Base-by-base conservation (phyloP, 1,140 invertebrate genomes). In the Plodia interpunctella region DNA sequence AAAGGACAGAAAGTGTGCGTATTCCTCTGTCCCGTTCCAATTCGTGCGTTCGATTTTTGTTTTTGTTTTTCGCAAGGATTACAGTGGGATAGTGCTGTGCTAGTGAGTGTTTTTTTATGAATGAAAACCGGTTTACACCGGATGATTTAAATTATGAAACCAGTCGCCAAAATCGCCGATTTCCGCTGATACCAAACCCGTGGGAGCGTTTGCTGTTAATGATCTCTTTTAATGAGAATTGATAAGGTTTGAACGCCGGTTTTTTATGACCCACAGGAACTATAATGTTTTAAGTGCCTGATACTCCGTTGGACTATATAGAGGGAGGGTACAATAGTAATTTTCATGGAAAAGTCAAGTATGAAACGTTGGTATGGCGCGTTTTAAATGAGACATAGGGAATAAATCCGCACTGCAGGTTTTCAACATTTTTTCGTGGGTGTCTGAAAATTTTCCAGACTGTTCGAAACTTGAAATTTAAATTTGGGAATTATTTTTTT, bases 21-120 rank as follows among this genome's bases (percentile, higher is more conserved):
- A 44, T 50, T 17, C 20, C 25, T 44, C 49, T 56, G 17, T 61
- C 53, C 50, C 54, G 17, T 28, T 61, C 25, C 38, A 20, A 55
- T 59, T 54, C 49, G 57, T 64, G 62, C 53, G 61, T 63, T 63
- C 62, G 59, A 62, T 62, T 62, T 61, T 61, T 51, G 53, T 56
- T 56, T 59, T 35, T 61, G 53, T 60, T 60, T 60, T 58, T n/a
- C 35, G 60, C 65, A 63, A 28, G 78, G 78, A 83, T 83, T 74
- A 78, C 80, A 83, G 80, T 83, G 78, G 62, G 54, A 44, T 30
- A 58, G 63, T 62, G 59, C n/a, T 28, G 63, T 62, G 59, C 17
- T 21, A 55, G 59, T 61, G 59, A 55, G 54, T 54, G 59, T 51
- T 63, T 67, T 63, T 63, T 70, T 70, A 65, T 74, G 61, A 74